Conservation (phyloP, 2,113 vertebrate genomes). For the Anguilla rostrata region DNA sequence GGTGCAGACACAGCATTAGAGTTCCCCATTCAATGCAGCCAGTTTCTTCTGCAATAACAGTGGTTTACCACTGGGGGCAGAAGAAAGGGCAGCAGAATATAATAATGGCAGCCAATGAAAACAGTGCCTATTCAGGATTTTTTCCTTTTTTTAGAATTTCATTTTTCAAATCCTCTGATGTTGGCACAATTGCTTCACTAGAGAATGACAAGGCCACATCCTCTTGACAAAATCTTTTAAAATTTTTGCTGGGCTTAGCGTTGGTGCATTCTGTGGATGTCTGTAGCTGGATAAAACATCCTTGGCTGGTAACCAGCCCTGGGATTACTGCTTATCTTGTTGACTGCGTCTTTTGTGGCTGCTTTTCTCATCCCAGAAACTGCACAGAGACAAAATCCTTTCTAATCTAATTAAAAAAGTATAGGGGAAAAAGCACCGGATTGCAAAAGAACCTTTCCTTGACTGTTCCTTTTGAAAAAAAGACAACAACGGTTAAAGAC, state of each 20-base stretch:
- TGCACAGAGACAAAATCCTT: conserved; percentile 68
- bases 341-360: conserved; percentile 60
- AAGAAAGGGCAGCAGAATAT: not conserved
- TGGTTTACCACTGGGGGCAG: not conserved
- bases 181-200: not conserved
- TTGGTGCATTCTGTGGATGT: conserved; percentile 19
- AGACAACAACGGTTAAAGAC: conserved; percentile 30
- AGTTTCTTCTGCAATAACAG: not conserved
- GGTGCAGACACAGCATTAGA: not conserved
- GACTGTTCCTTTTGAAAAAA: conserved; percentile 65
- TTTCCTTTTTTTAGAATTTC: not conserved
- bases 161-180: conserved; percentile 5
- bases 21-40: not conserved
- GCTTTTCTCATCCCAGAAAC: conserved; percentile 63
- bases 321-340: conserved; percentile 64
- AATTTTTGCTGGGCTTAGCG: not conserved
- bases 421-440: conserved; percentile 37
- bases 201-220: not conserved
- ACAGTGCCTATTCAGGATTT: not conserved
- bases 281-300: conserved; percentile 48
- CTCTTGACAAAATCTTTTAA: conserved; percentile 3
- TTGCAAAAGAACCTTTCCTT: conserved; percentile 61
- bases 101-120: not conserved
- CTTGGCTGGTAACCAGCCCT: conserved; percentile 50
- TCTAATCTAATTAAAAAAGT: conserved; percentile 65